Evolutionary conservation across 2,888 invertebrate species (phyloP).

Genomic region (Adelognathus sp.): DNA sequence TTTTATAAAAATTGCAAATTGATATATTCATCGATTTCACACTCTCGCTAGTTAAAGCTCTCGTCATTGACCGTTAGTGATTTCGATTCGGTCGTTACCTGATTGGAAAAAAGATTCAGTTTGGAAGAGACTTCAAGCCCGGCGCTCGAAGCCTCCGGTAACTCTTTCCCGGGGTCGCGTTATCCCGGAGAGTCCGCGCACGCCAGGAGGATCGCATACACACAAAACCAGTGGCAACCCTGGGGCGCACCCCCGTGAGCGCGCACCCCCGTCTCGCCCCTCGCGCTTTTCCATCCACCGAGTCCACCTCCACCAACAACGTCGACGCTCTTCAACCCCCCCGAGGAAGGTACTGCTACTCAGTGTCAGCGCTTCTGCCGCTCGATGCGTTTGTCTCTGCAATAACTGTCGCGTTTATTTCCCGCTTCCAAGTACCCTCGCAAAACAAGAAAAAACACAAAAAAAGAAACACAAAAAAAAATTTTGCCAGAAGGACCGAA

Average conservation of each 20-base stretch:
- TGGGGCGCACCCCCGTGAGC: background rate
- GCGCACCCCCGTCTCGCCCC: slow-evolving; percentile 44
- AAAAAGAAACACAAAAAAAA: background rate
- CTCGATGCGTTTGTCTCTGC: slow-evolving; percentile 66
- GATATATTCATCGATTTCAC: background rate
- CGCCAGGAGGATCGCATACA: slow-evolving; percentile 16
- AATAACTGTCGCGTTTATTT: background rate
- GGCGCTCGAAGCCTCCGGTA: background rate
- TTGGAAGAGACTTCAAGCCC: background rate
- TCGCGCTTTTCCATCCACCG: slow-evolving; percentile 9
- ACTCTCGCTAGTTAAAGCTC: background rate
- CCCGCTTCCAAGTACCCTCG: background rate
- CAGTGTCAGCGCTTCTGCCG: slow-evolving; percentile 78
- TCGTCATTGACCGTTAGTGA: background rate
- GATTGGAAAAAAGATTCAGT: background rate
- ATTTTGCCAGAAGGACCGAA: no score
- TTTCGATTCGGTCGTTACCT: background rate
- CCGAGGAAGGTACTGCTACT: slow-evolving; percentile 58
- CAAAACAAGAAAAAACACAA: background rate
- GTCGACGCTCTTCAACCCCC: slow-evolving; percentile 69
- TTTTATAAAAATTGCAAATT: no score
- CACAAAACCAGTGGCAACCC: slow-evolving; percentile 26
- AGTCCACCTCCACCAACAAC: slow-evolving; percentile 56
- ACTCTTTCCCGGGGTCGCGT: slow-evolving; percentile 36
- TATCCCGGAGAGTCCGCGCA: slow-evolving; percentile 20